Evolutionary conservation across 2,113 vertebrate genomes (phyloP).

Genomic region (Cebidichthys violaceus): DNA sequence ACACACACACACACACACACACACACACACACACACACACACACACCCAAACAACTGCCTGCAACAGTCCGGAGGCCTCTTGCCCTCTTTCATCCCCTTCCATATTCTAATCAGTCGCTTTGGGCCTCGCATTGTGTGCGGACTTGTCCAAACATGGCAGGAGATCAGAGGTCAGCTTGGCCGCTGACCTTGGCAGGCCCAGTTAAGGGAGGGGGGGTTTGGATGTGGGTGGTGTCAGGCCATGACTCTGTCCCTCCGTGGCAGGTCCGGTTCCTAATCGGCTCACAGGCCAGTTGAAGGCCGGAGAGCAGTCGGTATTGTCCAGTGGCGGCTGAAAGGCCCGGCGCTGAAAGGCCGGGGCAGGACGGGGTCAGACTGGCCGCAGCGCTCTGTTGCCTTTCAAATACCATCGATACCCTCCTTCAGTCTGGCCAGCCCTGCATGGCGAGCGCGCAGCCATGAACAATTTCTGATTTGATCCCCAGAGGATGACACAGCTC

Average conservation of each 20-base stretch:
- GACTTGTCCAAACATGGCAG: constrained; percentile 89
- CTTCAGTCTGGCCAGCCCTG: constrained; percentile 36
- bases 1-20: constrained; percentile 31
- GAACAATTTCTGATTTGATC: neutral
- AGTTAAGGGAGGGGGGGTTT: constrained; percentile 64
- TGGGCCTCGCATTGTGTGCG: constrained; percentile 81
- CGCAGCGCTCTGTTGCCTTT: constrained; percentile 72
- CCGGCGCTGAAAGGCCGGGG: constrained; percentile 69
- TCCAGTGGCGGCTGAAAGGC: constrained; percentile 78
- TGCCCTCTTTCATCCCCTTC: constrained; percentile 78
- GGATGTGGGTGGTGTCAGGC: constrained; percentile 78
- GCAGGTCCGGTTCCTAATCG: constrained; percentile 79
- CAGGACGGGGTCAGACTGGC: constrained; percentile 79
- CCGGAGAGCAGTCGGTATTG: constrained; percentile 74
- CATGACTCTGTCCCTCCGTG: constrained; percentile 52
- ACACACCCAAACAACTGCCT: constrained; percentile 50
- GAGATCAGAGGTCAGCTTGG: constrained; percentile 80
- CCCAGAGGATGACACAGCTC: neutral
- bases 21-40: constrained; percentile 32
- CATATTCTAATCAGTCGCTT: constrained; percentile 86
- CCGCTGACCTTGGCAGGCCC: constrained; percentile 85
- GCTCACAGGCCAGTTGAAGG: constrained; percentile 77
- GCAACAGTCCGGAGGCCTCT: constrained; percentile 73
- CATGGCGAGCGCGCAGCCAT: constrained; percentile 31
- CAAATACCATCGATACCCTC: constrained; percentile 73